These are phyloP conservation scores for Catharus minimus DNA, from an alignment of 2,113 vertebrate species.

Conservation along the genomic window DNA sequence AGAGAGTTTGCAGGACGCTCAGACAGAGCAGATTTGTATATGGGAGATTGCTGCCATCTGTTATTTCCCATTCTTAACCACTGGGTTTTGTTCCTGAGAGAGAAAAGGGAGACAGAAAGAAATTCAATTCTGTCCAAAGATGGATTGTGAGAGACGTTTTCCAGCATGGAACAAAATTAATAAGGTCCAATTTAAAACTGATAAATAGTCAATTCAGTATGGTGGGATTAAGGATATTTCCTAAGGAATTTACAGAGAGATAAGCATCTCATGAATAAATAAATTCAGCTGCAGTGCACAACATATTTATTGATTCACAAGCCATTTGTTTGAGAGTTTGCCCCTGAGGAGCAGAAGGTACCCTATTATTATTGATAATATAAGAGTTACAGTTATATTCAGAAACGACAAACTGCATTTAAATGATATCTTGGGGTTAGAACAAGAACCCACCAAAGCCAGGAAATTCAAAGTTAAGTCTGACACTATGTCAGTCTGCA, in stretches of 20 bases:
- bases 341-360: constrained; percentile 68
- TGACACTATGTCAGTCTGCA: constrained; percentile 55
- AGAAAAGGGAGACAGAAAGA: constrained; percentile 31
- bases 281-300: constrained; percentile 66
- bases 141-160: constrained; percentile 14
- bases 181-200: constrained; percentile 76
- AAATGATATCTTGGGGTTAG: constrained; percentile 61
- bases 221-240: constrained; percentile 74
- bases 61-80: constrained; percentile 50
- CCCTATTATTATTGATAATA: constrained; percentile 74
- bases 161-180: constrained; percentile 66
- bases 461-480: constrained; percentile 60
- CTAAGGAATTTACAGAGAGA: constrained; percentile 73
- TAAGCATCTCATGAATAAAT: constrained; percentile 81
- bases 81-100: constrained; percentile 11
- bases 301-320: constrained; percentile 78
- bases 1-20: constrained; percentile 12
- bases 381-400: constrained; percentile 71
- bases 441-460: constrained; percentile 57
- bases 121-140: constrained; percentile 17
- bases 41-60: constrained; percentile 39
- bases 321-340: constrained; percentile 75
- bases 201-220: constrained; percentile 76
- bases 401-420: constrained; percentile 64
- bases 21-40: neutral